These are phyloP conservation scores for Spicauda simplicius DNA, from an alignment of 2,888 invertebrate genomes.

Conservation along the genomic window DNA sequence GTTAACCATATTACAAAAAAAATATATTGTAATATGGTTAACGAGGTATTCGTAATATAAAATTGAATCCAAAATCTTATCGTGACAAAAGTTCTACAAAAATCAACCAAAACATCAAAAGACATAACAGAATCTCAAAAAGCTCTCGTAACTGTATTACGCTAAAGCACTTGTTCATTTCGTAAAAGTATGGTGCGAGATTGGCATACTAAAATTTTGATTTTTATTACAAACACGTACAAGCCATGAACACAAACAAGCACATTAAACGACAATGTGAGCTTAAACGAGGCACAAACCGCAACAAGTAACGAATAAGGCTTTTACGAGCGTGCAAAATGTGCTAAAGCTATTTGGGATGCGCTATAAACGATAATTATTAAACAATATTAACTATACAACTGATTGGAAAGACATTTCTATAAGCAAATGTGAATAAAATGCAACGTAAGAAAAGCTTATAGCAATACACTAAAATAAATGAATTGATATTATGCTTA, in stretches of 20 bases:
- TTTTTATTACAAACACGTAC: constrained; percentile 28
- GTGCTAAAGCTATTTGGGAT: not conserved
- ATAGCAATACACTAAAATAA: too few species aligned
- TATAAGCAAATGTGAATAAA: not conserved
- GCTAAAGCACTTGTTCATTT: constrained; percentile 30
- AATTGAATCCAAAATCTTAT: too few species aligned
- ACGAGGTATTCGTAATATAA: too few species aligned
- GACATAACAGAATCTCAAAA: constrained; percentile 21
- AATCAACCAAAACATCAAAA: not conserved
- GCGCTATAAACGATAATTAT: not conserved
- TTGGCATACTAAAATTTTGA: constrained; percentile 24
- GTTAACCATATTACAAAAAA: too few species aligned
- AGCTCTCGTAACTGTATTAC: constrained; percentile 35
- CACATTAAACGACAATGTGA: constrained; percentile 25
- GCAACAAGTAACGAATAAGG: constrained; percentile 10
- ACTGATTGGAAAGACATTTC: not conserved
- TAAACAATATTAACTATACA: not conserved
- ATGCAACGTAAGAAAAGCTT: too few species aligned
- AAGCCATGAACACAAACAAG: constrained; percentile 34
- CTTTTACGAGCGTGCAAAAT: constrained; percentile 2
- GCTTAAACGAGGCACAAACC: constrained; percentile 8
- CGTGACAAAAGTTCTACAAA: not conserved
- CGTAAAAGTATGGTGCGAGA: constrained; percentile 31
- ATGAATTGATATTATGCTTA: too few species aligned
- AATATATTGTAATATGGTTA: too few species aligned